A percentile compares a stretch with the other conserved stretches of the same genome.
phyloP scores from a whole-genome alignment of 2,797 vertebrate genomes.

The Fringilla coelebs region DNA sequence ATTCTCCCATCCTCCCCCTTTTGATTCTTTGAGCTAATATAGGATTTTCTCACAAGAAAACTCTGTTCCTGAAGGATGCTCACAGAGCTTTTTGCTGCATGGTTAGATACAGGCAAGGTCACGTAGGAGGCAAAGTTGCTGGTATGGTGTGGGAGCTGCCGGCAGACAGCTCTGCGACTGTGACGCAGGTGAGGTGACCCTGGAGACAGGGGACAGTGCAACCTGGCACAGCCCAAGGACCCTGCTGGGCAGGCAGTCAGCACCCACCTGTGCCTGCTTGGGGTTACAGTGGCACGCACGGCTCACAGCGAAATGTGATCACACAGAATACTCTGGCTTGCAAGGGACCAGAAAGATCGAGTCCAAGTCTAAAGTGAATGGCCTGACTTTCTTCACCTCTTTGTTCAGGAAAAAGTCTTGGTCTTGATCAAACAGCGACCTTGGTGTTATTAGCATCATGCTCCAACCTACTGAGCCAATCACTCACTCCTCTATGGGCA shows the following conservation, averaged over 20 bases:
- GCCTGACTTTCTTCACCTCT: too few relatives aligned
- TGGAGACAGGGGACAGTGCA: not conserved
- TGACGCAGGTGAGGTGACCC: not conserved
- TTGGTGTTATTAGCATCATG: not conserved
- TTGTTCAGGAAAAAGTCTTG: too few relatives aligned
- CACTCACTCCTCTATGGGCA: not conserved
- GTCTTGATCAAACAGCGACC: not conserved
- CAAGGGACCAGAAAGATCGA: not conserved
- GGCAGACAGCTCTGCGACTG: rapidly evolving
- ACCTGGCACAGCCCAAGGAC: not conserved
- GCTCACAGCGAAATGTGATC: not conserved
- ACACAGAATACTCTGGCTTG: not conserved
- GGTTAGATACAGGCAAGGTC: not conserved
- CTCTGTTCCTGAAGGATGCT: not conserved
- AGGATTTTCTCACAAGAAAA: not conserved
- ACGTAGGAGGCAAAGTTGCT: rapidly evolving
- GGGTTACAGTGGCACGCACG: not conserved
- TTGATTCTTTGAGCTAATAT: not conserved
- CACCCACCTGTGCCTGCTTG: rapidly evolving
- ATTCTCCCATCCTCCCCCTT: not conserved
- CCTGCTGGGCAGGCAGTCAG: not conserved
- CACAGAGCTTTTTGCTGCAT: not conserved
- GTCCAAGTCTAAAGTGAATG: not conserved
- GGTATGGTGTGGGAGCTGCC: not conserved
- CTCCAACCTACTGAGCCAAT: not conserved